Conservation (phyloP, 2,113 vertebrate genomes). For the Poeciliopsis occidentalis region DNA sequence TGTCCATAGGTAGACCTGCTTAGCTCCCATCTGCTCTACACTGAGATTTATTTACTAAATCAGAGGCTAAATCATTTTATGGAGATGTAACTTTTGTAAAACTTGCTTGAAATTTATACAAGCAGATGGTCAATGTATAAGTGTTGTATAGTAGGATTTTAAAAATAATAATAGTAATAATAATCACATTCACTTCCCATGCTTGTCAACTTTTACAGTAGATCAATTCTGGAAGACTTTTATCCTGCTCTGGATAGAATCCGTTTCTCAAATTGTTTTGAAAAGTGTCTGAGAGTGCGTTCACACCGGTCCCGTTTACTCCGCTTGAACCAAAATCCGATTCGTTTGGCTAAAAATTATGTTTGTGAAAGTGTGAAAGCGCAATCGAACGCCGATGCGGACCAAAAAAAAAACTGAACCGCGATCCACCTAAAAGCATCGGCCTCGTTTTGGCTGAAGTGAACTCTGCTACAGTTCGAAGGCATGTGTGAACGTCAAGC, state of each 20-base stretch:
- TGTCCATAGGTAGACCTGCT: constrained; percentile 15
- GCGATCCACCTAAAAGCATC: no score
- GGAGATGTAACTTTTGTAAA: neutral
- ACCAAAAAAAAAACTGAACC: no score
- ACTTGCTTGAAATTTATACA: neutral
- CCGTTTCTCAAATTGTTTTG: neutral
- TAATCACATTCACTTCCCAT: neutral
- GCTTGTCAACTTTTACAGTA: neutral
- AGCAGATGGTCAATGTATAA: neutral
- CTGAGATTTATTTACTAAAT: constrained; percentile 3
- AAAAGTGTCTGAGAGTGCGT: neutral
- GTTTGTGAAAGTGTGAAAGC: no score
- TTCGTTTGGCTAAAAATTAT: no score
- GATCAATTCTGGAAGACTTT: neutral
- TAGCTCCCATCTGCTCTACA: constrained; percentile 2
- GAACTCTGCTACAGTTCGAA: no score
- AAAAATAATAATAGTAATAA: neutral
- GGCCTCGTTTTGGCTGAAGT: no score
- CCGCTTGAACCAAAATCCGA: no score
- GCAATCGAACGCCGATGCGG: no score
- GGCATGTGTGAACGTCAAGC: no score
- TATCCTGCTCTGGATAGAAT: neutral
- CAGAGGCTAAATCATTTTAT: neutral
- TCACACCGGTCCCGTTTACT: no score
- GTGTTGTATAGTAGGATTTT: neutral